Conservation (phyloP, 2,888 invertebrate species). For the Nemurella pictetii region DNA sequence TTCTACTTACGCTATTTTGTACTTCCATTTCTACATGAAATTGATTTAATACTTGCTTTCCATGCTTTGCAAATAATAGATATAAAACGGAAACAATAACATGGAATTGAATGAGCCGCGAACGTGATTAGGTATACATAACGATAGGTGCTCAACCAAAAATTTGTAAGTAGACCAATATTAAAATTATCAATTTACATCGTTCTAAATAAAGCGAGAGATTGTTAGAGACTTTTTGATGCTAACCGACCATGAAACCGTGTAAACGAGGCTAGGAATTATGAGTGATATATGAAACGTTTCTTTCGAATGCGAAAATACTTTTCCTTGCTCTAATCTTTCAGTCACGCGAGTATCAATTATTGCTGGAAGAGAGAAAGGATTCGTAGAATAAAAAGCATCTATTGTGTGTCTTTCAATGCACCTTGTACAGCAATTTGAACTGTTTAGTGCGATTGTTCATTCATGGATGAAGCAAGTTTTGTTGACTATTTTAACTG, state of each 20-base stretch:
- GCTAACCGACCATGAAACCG: neutral
- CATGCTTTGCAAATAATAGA: neutral
- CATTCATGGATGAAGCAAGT: neutral
- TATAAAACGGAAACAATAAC: neutral
- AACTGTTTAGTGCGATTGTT: neutral
- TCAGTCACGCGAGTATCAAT: neutral
- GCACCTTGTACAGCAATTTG: neutral
- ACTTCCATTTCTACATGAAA: neutral
- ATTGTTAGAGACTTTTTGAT: neutral
- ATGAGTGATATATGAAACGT: neutral
- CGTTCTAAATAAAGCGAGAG: neutral
- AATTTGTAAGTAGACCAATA: neutral
- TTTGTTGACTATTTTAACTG: neutral
- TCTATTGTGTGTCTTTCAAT: neutral
- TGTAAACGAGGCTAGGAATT: slow-evolving; percentile 3
- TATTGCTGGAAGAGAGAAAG: neutral
- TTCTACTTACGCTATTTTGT: neutral
- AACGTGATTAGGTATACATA: neutral
- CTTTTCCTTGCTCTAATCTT: neutral
- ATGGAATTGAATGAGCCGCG: neutral
- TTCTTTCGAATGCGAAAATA: neutral
- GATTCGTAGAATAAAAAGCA: neutral
- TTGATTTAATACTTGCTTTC: neutral
- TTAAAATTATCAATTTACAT: neutral
- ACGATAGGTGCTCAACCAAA: neutral